Evolutionary conservation across 1,140 invertebrate species (phyloP).

Genomic region (Meteorus sp.): DNA sequence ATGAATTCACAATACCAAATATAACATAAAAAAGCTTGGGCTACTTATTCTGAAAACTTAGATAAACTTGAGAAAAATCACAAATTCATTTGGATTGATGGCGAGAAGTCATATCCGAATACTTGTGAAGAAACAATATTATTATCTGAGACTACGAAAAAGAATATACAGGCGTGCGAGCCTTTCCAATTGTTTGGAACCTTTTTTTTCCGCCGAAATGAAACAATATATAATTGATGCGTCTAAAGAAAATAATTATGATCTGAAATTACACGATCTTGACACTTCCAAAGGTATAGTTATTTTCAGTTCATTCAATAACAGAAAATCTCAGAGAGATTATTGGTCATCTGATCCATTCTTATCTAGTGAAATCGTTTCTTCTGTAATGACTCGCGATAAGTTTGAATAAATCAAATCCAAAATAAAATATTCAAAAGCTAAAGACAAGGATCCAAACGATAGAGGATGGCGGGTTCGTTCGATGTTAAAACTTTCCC

Average conservation of each 20-base stretch:
- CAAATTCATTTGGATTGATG: slow-evolving; percentile 25
- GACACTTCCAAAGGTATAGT: slow-evolving; percentile 27
- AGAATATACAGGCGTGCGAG: slow-evolving; percentile 16
- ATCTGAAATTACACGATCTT: slow-evolving; percentile 17
- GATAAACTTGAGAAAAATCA: too few species aligned
- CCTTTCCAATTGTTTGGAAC: slow-evolving; percentile 26
- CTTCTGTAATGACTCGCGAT: slow-evolving; percentile 13
- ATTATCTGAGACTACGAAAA: slow-evolving; percentile 21
- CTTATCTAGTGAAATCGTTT: slow-evolving; percentile 17
- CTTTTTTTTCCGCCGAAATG: slow-evolving; percentile 30
- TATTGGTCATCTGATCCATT: slow-evolving; percentile 29
- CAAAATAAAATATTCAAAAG: slow-evolving; percentile 12
- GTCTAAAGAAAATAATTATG: slow-evolving; percentile 20
- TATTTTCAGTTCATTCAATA: slow-evolving; percentile 26
- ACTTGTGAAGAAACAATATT: slow-evolving; percentile 20
- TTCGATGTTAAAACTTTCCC: slow-evolving; percentile 32
- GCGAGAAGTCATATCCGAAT: slow-evolving; percentile 22
- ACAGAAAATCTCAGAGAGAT: slow-evolving; percentile 25
- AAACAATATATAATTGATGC: slow-evolving; percentile 30
- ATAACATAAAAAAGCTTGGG: slow-evolving; percentile 15
- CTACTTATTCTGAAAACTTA: too few species aligned
- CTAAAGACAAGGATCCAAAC: slow-evolving; percentile 9
- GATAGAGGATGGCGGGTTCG: slow-evolving; percentile 37
- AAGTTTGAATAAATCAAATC: slow-evolving; percentile 13
- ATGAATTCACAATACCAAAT: slow-evolving; percentile 7